Evolutionary conservation across 2,113 vertebrate genomes (phyloP), one percentile per base, ranked within the genome.

Genomic region (Phyllostomus discolor): DNA sequence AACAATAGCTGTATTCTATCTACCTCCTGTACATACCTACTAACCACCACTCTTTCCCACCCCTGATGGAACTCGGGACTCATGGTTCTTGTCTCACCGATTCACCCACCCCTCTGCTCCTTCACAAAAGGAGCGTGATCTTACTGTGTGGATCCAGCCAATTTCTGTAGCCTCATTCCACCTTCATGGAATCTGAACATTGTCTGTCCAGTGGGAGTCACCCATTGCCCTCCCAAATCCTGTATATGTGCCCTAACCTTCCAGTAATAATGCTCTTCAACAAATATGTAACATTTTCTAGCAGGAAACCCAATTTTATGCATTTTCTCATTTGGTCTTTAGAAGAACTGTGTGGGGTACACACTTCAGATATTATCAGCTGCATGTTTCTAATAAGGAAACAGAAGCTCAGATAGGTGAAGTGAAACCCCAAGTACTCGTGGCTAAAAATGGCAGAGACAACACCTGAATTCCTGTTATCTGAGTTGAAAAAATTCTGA

Each of bases 311-410:
- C 24, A 78, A 2, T 24, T 33, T 48, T 67, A 35, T 26, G 16
- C 75, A 19, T 89, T 92, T 72, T 91, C 41, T 83, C 33, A 9
- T 70, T 79, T 84, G 57, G 87, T 54, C 22, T 10, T n/a, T 66
- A 72, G 15, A 90, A 66, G 7, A 73, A 38, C 38, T 22, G 2
- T 67, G 38, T 67, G 41, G 85, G 41, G 17, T 26, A 82, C 78
- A 88, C 43, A 78, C 35, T 50, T 72, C 28, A 46, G 59, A 46
- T 67, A 57, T 38, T 67, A 59, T 69, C 50, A 73, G 26, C 15
- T 38, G 2, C 2, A 0, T 83, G 2, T 82, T 50, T 16, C 41
- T 62, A 38, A n/a, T 82, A 57, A 86, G 43, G n/a, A 85, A 94
- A 28, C 14, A 75, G 48, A 83, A 87, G 46, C 43, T 82, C 79